A percentile compares a stretch with the other conserved stretches of the same genome.
Evolutionary conservation across 1,140 invertebrate species (phyloP).

Genomic region (Bombus fervidus): DNA sequence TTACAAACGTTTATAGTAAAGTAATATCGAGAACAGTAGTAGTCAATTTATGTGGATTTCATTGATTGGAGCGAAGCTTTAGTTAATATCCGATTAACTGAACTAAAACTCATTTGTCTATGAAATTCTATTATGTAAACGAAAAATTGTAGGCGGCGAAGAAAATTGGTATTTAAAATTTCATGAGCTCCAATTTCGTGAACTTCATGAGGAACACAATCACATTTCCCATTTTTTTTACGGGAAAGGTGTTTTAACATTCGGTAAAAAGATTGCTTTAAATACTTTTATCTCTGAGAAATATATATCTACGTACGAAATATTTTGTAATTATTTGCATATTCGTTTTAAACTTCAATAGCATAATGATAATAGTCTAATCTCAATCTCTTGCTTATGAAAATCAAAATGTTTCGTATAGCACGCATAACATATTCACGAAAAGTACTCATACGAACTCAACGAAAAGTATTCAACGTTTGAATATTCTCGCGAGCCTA

Average conservation of each 20-base stretch:
- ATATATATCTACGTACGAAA: too few species aligned
- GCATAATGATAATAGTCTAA: neutral
- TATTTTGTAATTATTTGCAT: neutral
- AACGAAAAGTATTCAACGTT: neutral
- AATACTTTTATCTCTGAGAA: neutral
- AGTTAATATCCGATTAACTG: neutral
- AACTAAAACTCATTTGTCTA: neutral
- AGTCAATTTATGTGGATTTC: neutral
- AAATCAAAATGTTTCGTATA: too few species aligned
- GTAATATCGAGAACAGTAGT: neutral
- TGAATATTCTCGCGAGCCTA: neutral
- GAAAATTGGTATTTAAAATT: neutral
- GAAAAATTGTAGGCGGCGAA: neutral
- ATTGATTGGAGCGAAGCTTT: neutral
- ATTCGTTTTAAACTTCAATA: neutral
- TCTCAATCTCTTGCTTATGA: too few species aligned
- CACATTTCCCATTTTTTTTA: neutral
- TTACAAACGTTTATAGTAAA: neutral
- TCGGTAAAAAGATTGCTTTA: neutral
- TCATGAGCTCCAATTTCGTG: neutral
- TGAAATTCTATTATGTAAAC: neutral
- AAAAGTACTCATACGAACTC: neutral
- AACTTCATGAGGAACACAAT: neutral
- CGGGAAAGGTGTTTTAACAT: neutral
- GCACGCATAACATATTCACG: too few species aligned